Evolutionary conservation across 2,888 invertebrate species (phyloP).

Genomic region (Brassicogethes aeneus): DNA sequence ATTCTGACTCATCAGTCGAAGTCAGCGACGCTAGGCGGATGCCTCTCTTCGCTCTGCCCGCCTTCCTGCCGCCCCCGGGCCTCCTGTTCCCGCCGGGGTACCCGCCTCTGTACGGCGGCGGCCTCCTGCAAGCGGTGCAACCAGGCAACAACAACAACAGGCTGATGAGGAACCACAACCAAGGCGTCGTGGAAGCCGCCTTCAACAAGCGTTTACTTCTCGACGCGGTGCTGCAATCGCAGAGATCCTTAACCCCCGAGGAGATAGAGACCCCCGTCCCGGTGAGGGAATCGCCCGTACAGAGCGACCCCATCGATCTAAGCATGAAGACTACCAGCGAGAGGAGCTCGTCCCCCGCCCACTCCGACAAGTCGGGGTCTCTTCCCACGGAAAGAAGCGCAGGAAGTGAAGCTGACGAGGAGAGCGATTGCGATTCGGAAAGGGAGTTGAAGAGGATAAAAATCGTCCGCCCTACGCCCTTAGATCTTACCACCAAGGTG

Average conservation of each 20-base stretch:
- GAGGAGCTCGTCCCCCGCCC: slow-evolving; percentile 34
- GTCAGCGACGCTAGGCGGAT: slow-evolving; percentile 49
- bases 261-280: slow-evolving; percentile 36
- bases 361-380: slow-evolving; percentile 31
- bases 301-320: slow-evolving; percentile 74
- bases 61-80: slow-evolving; percentile 51
- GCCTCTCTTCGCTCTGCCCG: slow-evolving; percentile 36
- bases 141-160: slow-evolving; percentile 40
- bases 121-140: no score
- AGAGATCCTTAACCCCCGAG: slow-evolving; percentile 45
- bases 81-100: slow-evolving; percentile 50
- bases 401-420: slow-evolving; percentile 46
- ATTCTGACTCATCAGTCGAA: slow-evolving; percentile 72
- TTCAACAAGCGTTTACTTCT: slow-evolving; percentile 64
- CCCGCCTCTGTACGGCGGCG: slow-evolving; percentile 36
- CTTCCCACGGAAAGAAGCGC: slow-evolving; percentile 28
- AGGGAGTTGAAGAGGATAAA: slow-evolving; percentile 40
- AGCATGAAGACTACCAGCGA: slow-evolving; percentile 63
- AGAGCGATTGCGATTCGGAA: slow-evolving; percentile 44
- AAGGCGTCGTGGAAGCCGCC: slow-evolving; percentile 54
- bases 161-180: slow-evolving; percentile 44
- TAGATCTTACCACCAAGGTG: slow-evolving; percentile 63
- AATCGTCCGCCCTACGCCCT: slow-evolving; percentile 42
- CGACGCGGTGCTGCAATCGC: slow-evolving; percentile 66
- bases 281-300: slow-evolving; percentile 39